A percentile compares a stretch with the other conserved stretches of the same genome.
These are phyloP conservation scores for Eilema sororculum DNA, from an alignment of 2,888 invertebrate species.

Conservation along the genomic window DNA sequence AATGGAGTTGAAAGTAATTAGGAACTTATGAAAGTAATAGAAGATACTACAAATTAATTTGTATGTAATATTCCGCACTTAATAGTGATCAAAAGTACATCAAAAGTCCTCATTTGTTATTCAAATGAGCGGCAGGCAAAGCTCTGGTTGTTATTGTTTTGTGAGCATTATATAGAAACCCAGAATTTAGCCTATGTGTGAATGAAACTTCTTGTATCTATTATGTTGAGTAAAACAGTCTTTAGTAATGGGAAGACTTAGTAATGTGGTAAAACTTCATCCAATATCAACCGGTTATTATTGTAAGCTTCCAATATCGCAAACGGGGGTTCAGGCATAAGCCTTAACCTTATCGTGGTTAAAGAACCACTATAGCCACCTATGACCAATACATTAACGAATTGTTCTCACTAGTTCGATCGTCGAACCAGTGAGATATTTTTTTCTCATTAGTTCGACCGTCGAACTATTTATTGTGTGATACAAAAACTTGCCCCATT, in stretches of 20 bases:
- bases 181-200: conserved; percentile 14
- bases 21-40: neutral
- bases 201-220: conserved; percentile 12
- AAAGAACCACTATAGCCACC: neutral
- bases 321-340: neutral
- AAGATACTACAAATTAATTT: neutral
- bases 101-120: conserved; percentile 18
- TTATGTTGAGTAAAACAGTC: conserved; percentile 7
- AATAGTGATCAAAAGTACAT: conserved; percentile 9
- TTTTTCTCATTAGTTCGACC: no score
- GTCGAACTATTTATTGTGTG: neutral
- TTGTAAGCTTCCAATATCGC: neutral
- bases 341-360: neutral
- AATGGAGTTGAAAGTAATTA: neutral
- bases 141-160: conserved; percentile 15
- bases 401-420: no score
- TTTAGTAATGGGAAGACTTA: conserved; percentile 7
- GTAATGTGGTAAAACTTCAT: neutral
- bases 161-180: conserved; percentile 16
- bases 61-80: conserved; percentile 7
- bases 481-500: neutral
- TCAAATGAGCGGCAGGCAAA: conserved; percentile 13
- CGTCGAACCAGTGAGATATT: neutral
- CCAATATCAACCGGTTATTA: neutral
- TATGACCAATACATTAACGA: neutral